A percentile compares a stretch with the other conserved stretches of the same genome.
phyloP scores from a whole-genome alignment of 2,113 vertebrate genomes.

The Muntiacus muntjak region DNA sequence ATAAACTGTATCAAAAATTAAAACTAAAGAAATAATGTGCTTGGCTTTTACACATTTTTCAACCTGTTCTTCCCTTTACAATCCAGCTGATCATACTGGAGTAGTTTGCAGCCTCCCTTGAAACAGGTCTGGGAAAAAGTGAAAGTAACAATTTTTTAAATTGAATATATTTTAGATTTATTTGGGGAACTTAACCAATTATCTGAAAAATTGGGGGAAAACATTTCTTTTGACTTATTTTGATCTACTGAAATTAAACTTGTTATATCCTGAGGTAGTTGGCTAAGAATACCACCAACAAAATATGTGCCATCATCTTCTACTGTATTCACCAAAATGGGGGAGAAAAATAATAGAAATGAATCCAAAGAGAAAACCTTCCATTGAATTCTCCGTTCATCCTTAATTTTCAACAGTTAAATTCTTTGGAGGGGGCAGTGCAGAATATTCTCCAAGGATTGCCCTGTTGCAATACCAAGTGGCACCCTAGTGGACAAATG shows the following conservation, averaged over 20 bases:
- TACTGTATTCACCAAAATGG: not conserved
- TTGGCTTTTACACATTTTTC: not conserved
- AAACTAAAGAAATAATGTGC: not conserved
- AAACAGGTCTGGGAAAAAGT: not conserved
- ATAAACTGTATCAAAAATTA: not conserved
- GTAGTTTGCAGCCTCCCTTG: not conserved
- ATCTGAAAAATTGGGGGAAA: not conserved
- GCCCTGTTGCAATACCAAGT: not conserved
- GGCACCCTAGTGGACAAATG: not conserved
- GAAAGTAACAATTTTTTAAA: not conserved
- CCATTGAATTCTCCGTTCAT: not conserved
- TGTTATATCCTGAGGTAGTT: not conserved
- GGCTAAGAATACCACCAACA: not conserved
- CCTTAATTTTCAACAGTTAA: not conserved
- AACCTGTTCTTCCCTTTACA: not conserved
- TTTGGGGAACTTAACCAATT: not conserved
- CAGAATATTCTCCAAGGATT: not conserved
- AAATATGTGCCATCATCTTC: not conserved
- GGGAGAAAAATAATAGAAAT: not conserved
- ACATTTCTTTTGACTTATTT: not conserved
- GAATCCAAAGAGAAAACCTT: not conserved
- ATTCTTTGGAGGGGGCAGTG: not conserved
- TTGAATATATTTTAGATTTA: not conserved
- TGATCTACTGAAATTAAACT: not conserved
- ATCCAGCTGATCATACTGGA: not conserved